phyloP scores from a whole-genome alignment of 2,888 invertebrate genomes.

The Parascotia fuliginaria region DNA sequence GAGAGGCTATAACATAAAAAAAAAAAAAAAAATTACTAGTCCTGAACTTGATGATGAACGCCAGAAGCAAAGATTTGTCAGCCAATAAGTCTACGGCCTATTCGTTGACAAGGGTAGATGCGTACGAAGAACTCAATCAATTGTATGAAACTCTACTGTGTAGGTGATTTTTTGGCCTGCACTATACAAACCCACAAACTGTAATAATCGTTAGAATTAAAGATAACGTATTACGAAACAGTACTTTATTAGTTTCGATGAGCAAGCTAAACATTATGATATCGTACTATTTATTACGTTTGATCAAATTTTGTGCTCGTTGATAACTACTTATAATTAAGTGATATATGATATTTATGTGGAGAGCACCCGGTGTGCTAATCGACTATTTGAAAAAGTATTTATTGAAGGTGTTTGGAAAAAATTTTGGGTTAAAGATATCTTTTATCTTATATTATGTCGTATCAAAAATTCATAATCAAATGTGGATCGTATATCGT shows the following conservation, averaged over 20 bases:
- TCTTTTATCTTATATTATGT: conserved; percentile 5
- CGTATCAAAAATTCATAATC: not conserved
- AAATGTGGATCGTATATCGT: not conserved
- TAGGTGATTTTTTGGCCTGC: conserved; percentile 10
- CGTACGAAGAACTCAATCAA: too few relatives aligned
- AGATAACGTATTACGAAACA: conserved; percentile 43
- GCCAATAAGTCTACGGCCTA: too few relatives aligned
- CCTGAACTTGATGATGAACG: too few relatives aligned
- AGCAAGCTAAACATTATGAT: conserved; percentile 42
- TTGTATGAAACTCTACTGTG: too few relatives aligned
- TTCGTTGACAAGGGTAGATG: too few relatives aligned
- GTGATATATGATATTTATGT: conserved; percentile 43
- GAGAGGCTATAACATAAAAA: too few relatives aligned
- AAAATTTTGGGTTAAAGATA: conserved; percentile 6
- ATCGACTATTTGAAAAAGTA: conserved; percentile 1
- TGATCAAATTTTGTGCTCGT: conserved; percentile 14
- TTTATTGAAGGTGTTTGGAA: conserved; percentile 7
- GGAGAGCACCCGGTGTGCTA: conserved; percentile 15
- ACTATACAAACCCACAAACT: conserved; percentile 49
- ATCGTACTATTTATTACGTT: conserved; percentile 29
- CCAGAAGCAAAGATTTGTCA: too few relatives aligned
- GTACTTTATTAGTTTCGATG: conserved; percentile 45
- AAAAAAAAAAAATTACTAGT: too few relatives aligned
- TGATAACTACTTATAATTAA: conserved; percentile 36
- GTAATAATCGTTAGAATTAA: conserved; percentile 52